Evolutionary conservation across 37 sponge, comb jelly and placozoan genomes (phyloP), one percentile per base, ranked within the genome.

Genomic region (Oscarella lobularis): DNA sequence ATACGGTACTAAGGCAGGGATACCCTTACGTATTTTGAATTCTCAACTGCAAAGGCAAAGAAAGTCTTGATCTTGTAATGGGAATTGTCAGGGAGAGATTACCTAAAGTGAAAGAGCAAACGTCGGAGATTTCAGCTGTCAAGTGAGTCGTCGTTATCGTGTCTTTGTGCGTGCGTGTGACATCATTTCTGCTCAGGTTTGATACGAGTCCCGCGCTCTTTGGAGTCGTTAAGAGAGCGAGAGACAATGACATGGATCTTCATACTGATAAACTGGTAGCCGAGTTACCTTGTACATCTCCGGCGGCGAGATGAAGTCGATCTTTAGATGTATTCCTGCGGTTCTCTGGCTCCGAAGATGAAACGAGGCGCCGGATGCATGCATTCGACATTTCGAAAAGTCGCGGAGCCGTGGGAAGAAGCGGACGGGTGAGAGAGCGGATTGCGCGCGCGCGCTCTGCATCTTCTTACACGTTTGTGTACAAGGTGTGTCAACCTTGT

Each of bases 291-390:
- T 76, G 41, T 74, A n/a, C n/a, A n/a, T n/a, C n/a, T n/a, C n/a
- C n/a, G n/a, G n/a, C n/a, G n/a, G n/a, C n/a, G n/a, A n/a, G n/a
- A n/a, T n/a, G n/a, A n/a, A n/a, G n/a, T n/a, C n/a, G 41, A 66
- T 38, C 73, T 72, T n/a, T 66, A 75, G 77, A 95, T 90, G 91
- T 95, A 95, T 66, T 95, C 95, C 0, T 95, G 95, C 87, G 95
- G 95, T 14, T 95, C 95, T 31, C 79, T 95, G 66, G 95, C 91
- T 54, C 95, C 95, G 6, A 87, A 85, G 74, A 87, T 95, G 95
- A 82, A 76, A 48, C 76, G 84, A 38, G 87, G 87, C 54, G 89
- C 83, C 5, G 88, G 91, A 29, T 88, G 89, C 54, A 83, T 82
- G 81, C 85, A 87, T 65, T 66, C 79, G 60, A 38, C 76, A 66